Base-by-base conservation (phyloP, 1,140 invertebrate species). In the Drosophila melanica region DNA sequence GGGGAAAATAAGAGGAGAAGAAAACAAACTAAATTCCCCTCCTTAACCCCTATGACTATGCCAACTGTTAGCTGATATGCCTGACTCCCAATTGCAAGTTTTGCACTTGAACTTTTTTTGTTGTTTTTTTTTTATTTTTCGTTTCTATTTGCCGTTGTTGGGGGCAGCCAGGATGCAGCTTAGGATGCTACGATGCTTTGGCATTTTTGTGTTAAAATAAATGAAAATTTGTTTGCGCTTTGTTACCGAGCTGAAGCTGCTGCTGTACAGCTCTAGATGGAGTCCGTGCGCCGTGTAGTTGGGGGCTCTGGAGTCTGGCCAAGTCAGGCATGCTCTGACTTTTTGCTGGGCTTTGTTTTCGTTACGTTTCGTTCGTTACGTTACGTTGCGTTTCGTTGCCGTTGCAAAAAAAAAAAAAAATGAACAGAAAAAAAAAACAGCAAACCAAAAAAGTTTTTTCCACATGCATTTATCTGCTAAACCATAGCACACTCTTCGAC, bases 141-240 rank as follows among this genome's bases (percentile, higher is more conserved):
- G 42, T 67, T 70, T 44, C 53, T 50, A 23, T 45, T 77, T 64
- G 41, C 48, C 68, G 48, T 68, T 69, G 48, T 44, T 75, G 42
- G 23, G 45, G 58, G 39, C 68, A 75, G 53, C 30, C 37, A 58
- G 67, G 58, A 75, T 67, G 33, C 65, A 77, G 79, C 79, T 74
- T 67, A 59, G 77, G 47, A 55, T 70, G 59, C 65, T 53, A 53
- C 55, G 65, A 80, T 85, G 69, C 81, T 86, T 86, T 85, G 81
- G 81, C 74, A 85, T 89, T 87, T 87, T 89, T 77, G 67, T 86
- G 82, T 87, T 87, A 79, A 89, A 89, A 87, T 89, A 87, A 87
- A 87, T 87, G 84, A 87, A 87, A 87, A 87, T 87, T 87, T 87
- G 82, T 87, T 86, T 86, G 82, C 81, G 84, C 82, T 87, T 87